Evolutionary conservation across 2,888 invertebrate species (phyloP).

Genomic region (Polymixis lichenea): DNA sequence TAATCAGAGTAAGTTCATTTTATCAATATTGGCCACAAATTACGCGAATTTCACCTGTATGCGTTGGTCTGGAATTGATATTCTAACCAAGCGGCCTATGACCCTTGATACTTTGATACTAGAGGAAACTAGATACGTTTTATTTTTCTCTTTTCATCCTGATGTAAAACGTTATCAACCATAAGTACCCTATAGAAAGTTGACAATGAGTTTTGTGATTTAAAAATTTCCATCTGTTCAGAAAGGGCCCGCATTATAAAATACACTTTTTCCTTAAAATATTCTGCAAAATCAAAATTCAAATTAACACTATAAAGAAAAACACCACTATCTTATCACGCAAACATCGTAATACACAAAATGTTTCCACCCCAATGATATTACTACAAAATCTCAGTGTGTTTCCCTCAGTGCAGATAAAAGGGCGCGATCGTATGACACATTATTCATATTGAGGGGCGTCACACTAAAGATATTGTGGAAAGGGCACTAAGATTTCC

Average conservation of each 20-base stretch:
- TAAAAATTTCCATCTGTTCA: no score
- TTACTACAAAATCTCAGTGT: slow-evolving; percentile 75
- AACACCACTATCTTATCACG: slow-evolving; percentile 29
- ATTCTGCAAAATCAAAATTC: background rate
- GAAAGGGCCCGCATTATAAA: background rate
- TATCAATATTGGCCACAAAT: no score
- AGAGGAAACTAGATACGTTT: no score
- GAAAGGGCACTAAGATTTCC: slow-evolving; percentile 90
- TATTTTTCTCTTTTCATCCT: no score
- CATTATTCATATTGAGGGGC: slow-evolving; percentile 90
- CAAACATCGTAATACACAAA: slow-evolving; percentile 51
- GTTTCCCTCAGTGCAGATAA: slow-evolving; percentile 84
- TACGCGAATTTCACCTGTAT: no score
- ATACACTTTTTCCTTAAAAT: background rate
- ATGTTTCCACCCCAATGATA: slow-evolving; percentile 65
- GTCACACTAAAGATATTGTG: slow-evolving; percentile 89
- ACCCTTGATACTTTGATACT: slow-evolving; percentile 52
- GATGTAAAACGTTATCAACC: no score
- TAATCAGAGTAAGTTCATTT: no score
- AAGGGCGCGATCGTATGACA: slow-evolving; percentile 88
- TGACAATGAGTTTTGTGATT: no score
- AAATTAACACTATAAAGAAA: slow-evolving; percentile 21
- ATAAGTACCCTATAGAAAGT: no score
- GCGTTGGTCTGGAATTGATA: slow-evolving; percentile 52
- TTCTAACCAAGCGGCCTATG: slow-evolving; percentile 66